phyloP scores from a whole-genome alignment of 2,797 vertebrate genomes.

The Hemitrygon akajei region DNA sequence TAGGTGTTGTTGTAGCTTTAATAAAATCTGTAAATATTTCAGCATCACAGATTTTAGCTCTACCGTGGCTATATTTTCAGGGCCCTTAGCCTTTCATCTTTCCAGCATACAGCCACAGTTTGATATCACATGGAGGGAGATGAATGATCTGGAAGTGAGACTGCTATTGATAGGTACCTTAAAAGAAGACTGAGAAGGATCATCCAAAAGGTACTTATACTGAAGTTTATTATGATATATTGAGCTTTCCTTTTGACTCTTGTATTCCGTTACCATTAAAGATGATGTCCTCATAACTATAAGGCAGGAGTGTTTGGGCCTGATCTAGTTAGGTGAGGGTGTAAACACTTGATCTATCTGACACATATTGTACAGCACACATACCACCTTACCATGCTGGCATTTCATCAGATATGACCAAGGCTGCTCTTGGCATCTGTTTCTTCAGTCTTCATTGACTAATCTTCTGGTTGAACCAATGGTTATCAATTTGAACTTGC shows the following conservation, averaged over 20 bases:
- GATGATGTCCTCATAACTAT: too few relatives aligned
- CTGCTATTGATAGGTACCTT: neutral
- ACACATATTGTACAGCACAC: neutral
- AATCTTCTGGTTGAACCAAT: neutral
- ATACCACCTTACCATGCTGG: neutral
- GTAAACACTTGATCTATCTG: neutral
- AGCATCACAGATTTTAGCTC: neutral
- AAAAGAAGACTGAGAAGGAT: neutral
- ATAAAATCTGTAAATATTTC: neutral
- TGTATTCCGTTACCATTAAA: too few relatives aligned
- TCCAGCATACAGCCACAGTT: neutral
- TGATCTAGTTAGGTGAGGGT: neutral
- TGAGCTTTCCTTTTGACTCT: too few relatives aligned
- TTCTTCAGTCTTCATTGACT: neutral
- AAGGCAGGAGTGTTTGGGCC: too few relatives aligned
- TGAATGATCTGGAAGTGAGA: neutral
- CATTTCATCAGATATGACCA: neutral
- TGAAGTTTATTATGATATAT: too few relatives aligned
- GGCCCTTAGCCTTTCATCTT: neutral
- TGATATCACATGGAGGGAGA: neutral
- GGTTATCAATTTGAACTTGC: too few relatives aligned
- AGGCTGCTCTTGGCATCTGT: neutral
- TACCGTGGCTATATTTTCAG: neutral
- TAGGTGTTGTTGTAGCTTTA: neutral
- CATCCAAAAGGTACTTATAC: too few relatives aligned